Percentiles rank a stretch among this genome's conserved stretches.
These are phyloP conservation scores for Orbicella faveolata DNA, from an alignment of 64 coral and sea anemone species.

Conservation along the genomic window DNA sequence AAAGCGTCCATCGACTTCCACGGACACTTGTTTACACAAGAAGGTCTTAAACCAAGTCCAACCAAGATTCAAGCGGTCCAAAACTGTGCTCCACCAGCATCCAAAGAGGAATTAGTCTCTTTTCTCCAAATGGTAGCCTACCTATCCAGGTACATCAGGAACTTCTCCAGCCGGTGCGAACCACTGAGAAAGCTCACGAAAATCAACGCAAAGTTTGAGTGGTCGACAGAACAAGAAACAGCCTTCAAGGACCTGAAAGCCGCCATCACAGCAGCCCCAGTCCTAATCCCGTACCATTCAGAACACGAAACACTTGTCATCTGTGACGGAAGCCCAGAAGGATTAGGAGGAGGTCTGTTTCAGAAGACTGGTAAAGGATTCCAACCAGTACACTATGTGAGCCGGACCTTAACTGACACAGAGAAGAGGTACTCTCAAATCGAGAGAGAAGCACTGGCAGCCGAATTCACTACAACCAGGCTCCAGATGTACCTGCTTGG, in stretches of 20 bases:
- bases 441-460: constrained; percentile 34
- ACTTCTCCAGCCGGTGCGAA: too few species aligned
- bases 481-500: constrained; percentile 65
- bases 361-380: constrained; percentile 40
- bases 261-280: constrained; percentile 44
- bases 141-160: too few species aligned
- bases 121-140: too few species aligned
- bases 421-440: constrained; percentile 40
- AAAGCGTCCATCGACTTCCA: constrained; percentile 44
- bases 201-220: too few species aligned
- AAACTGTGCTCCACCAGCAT: constrained; percentile 24
- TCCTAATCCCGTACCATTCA: too few species aligned
- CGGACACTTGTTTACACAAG: constrained; percentile 42
- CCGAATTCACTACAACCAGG: constrained; percentile 49
- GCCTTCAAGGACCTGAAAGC: too few species aligned
- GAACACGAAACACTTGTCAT: too few species aligned
- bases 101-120: constrained; percentile 45
- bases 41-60: constrained; percentile 33
- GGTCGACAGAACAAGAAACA: too few species aligned
- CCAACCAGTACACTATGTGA: constrained; percentile 55
- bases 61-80: too few species aligned
- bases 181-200: too few species aligned
- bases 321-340: constrained; percentile 53
- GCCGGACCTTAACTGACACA: constrained; percentile 55
- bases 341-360: constrained; percentile 49